Evolutionary conservation across 2,797 vertebrate genomes (phyloP).

Genomic region (Mus caroli): DNA sequence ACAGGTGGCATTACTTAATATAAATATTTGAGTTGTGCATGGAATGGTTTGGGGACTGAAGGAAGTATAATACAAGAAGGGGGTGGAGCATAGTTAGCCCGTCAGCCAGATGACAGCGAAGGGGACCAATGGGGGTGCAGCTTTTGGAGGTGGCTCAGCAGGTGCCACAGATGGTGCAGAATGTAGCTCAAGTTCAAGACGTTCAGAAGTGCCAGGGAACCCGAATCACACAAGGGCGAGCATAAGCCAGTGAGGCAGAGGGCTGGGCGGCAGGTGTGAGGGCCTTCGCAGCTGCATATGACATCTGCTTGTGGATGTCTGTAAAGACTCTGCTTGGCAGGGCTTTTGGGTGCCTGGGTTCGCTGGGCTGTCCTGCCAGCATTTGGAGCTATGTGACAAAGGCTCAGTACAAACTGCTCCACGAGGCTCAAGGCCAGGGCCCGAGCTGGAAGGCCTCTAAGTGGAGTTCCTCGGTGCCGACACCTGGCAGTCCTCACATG

Average conservation of each 20-base stretch:
- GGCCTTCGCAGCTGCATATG: constrained; percentile 37
- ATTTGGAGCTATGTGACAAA: constrained; percentile 41
- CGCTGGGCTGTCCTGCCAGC: constrained; percentile 47
- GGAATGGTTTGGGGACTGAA: not conserved
- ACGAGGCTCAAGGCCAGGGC: not conserved
- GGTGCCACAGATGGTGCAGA: not conserved
- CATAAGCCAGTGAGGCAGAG: not conserved
- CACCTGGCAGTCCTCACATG: constrained; percentile 67
- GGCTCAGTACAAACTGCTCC: constrained; percentile 5
- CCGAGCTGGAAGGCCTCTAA: constrained; percentile 58
- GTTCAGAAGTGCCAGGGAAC: not conserved
- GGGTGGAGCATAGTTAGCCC: not conserved
- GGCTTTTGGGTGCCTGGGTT: not conserved
- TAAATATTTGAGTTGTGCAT: not conserved
- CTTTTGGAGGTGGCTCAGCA: not conserved
- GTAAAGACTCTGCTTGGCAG: not conserved
- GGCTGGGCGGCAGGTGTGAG: not conserved
- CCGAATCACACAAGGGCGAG: not conserved
- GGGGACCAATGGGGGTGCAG: not conserved
- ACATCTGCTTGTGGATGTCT: constrained; percentile 46
- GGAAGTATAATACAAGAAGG: not conserved
- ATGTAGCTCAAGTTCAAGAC: not conserved
- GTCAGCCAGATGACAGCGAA: not conserved
- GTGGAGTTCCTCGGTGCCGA: constrained; percentile 29
- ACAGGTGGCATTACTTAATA: not conserved